Base-by-base conservation (phyloP, 2,113 vertebrate genomes). In the Scolopax mira region DNA sequence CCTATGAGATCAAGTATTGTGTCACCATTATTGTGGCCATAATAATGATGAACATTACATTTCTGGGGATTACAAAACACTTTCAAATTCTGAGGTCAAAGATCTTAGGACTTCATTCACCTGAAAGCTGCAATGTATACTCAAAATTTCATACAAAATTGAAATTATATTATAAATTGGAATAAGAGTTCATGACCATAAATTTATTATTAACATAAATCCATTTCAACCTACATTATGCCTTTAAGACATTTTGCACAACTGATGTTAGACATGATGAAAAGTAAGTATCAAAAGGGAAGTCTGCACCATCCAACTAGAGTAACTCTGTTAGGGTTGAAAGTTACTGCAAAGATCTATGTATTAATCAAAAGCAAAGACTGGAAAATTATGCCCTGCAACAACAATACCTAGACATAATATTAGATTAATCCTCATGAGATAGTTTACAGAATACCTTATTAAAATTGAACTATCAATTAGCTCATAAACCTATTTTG, bases 341-440 rank as follows among this genome's bases (percentile, higher is more conserved):
- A 93, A 69, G 30, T 48, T 55, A 77, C 24, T 55, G 42, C 13
- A 62, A 80, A 88, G 49, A 52, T 60, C 14, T 52, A 27, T 74
- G 87, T 75, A 87, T 89, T 85, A 95, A 90, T 90, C 82, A 67
- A 94, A 95, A 88, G 24, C 35, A 81, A 86, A 91, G 24, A 49
- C 69, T 66, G 18, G 17, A 86, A 92, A 66, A 39, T 46, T 70
- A 79, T 90, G 90, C 57, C 23, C 19, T 22, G 9, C 14, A 72
- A 79, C 39, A 89, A 14, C 61, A 77, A 51, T 27, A 84, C 18
- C 27, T 81, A 72, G 39, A 28, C 7, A 31, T 57, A 92, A 72
- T 65, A 74, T 33, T n/a, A 72, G 15, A 77, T 23, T 24, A 82
- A 83, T 61, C 14, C 75, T 84, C 73, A 67, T 37, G 31, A 85